Percentiles rank a stretch among this genome's conserved stretches.
Conservation (phyloP, 2,113 vertebrate genomes). For the Carollia perspicillata region DNA sequence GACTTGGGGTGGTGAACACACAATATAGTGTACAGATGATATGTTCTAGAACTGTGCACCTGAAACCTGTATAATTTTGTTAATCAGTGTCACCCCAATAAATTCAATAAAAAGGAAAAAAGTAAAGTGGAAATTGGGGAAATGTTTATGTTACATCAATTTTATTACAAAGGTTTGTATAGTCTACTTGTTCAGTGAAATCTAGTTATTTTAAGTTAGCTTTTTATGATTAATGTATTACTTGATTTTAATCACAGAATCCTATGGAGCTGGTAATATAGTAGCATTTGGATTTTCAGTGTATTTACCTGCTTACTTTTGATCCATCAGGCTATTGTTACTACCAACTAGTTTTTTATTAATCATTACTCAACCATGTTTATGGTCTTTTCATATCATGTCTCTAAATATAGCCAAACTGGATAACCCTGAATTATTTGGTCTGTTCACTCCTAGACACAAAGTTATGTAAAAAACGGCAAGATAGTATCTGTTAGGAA, state of each 20-base stretch:
- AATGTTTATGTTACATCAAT: not conserved
- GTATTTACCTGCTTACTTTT: not conserved
- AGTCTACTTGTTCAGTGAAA: not conserved
- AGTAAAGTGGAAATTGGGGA: not conserved
- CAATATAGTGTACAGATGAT: too few species aligned
- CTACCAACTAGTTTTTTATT: not conserved
- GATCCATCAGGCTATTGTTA: not conserved
- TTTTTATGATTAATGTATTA: not conserved
- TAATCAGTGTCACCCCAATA: too few species aligned
- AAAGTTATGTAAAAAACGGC: not conserved
- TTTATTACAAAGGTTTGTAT: not conserved
- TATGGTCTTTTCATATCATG: not conserved
- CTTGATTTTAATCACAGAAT: not conserved
- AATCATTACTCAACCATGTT: not conserved
- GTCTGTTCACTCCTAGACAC: not conserved
- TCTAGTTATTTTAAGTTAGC: not conserved
- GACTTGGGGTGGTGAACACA: too few species aligned
- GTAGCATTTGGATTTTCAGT: not conserved
- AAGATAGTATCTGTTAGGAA: not conserved
- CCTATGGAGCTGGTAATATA: not conserved
- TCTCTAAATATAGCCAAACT: not conserved
- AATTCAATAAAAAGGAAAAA: too few species aligned
- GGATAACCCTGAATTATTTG: not conserved
- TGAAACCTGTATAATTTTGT: too few species aligned
- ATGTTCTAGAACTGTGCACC: too few species aligned